Evolutionary conservation across 2,888 invertebrate species (phyloP), one percentile per base, ranked within the genome.

Genomic region (Asteroscopus sphinx): DNA sequence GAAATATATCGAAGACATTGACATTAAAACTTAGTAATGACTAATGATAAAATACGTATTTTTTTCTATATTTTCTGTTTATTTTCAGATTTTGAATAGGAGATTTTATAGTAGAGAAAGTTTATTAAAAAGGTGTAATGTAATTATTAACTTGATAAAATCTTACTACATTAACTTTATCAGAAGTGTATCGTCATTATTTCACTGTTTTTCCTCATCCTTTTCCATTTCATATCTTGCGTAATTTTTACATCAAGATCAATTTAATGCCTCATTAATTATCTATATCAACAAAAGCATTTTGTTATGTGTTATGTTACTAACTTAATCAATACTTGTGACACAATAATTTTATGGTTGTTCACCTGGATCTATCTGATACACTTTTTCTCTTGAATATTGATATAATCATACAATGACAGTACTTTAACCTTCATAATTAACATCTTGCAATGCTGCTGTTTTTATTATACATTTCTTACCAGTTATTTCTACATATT

Each of bases 1-100:
- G 54, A 58, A 65, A 66, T 71, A 69, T 65, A 71, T 74, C 53
- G 48, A 77, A 74, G 77, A 48, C 68, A 75, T 74, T 74, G 74
- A 46, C 41, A 53, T 26, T 5, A 41, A n/a, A 40, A 35, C 16
- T 28, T 6, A 17, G 16, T 40, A 35, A 15, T n/a, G 15, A 49
- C 12, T 40, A 35, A 15, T n/a, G 15, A 49, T 16, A 28, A 36
- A 13, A n/a, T n/a, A 46, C 13, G 16, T 16, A 16, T 13, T 11
- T 48, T 30, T 12, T 12, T 28, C 13, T 13, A 2, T 15, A 26
- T 41, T 41, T 41, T n/a, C n/a, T 26, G 28, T 26, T 8, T n/a
- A n/a, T n/a, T n/a, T n/a, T n/a, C n/a, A 21, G 13, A 13, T 26
- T 26, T 30, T 33, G 13, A n/a, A 33, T 26, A 11, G 17, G n/a